Evolutionary conservation across 2,797 vertebrate species (phyloP).

Genomic region (Petrocephalus sullivani): DNA sequence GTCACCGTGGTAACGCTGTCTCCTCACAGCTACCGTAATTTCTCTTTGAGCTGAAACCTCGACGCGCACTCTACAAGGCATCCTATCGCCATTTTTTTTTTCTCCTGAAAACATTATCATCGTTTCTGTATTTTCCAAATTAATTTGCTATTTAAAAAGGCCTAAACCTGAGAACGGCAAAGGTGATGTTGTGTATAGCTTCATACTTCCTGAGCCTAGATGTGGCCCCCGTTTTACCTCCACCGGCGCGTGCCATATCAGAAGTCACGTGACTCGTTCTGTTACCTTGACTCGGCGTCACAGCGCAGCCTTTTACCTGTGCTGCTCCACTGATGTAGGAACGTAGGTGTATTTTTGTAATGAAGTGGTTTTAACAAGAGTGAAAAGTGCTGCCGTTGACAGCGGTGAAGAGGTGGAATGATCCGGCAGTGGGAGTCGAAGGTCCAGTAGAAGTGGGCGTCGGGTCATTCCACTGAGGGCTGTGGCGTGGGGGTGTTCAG

Average conservation of each 20-base stretch:
- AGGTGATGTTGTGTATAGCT: background rate
- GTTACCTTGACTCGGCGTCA: background rate
- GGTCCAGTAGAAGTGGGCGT: background rate
- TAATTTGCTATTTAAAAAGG: background rate
- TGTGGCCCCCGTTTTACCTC: background rate
- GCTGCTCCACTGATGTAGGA: background rate
- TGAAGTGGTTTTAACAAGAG: background rate
- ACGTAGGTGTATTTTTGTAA: background rate
- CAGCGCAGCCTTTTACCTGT: background rate
- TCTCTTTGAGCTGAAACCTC: background rate
- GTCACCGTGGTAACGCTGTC: background rate
- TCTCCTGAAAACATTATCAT: background rate
- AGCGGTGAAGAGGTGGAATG: background rate
- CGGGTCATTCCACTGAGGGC: background rate
- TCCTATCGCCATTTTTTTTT: background rate
- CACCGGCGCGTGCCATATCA: background rate
- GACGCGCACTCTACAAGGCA: background rate
- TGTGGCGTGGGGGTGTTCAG: background rate
- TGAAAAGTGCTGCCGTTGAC: background rate
- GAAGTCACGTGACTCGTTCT: background rate
- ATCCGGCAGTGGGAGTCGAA: background rate
- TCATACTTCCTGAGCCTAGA: constrained; percentile 3
- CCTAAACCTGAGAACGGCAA: constrained; percentile 10
- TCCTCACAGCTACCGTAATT: constrained; percentile 15
- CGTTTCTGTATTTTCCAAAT: background rate